Conservation (phyloP, 2,113 vertebrate species). For the Paedocypris sp. region DNA sequence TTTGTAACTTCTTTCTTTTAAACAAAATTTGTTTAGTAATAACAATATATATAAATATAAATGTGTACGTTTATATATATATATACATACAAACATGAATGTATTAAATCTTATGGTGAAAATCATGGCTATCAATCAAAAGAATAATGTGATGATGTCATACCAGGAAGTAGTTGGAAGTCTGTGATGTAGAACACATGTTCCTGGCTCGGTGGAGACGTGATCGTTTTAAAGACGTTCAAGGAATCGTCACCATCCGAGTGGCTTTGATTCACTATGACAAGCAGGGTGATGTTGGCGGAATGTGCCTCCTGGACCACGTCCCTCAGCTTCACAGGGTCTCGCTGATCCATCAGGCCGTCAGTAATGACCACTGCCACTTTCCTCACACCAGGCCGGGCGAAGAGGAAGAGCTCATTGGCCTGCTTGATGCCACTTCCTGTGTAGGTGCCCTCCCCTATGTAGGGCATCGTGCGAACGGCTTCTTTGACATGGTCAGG, state of each 20-base stretch:
- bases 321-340: slow-evolving; percentile 51
- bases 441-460: slow-evolving; percentile 75
- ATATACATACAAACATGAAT: too few relatives aligned
- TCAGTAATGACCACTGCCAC: slow-evolving; percentile 74
- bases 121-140: too few relatives aligned
- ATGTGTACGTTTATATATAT: too few relatives aligned
- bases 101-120: too few relatives aligned
- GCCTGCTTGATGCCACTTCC: slow-evolving; percentile 66
- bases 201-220: slow-evolving; percentile 63
- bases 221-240: slow-evolving; percentile 68
- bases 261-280: slow-evolving; percentile 65
- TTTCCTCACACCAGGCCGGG: slow-evolving; percentile 56
- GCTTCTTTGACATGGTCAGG: slow-evolving; percentile 60
- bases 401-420: slow-evolving; percentile 52
- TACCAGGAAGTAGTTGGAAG: slow-evolving; percentile 69
- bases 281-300: slow-evolving; percentile 62
- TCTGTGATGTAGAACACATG: slow-evolving; percentile 70
- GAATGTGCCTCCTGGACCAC: slow-evolving; percentile 53
- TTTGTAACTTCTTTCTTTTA: too few relatives aligned
- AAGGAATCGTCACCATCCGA: slow-evolving; percentile 58
- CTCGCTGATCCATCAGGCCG: slow-evolving; percentile 65
- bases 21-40: too few relatives aligned
- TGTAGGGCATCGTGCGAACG: slow-evolving; percentile 65
- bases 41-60: too few relatives aligned
- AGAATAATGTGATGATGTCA: slow-evolving; percentile 6